Conservation (phyloP, 1,140 invertebrate genomes). For the Hyphantria cunea region DNA sequence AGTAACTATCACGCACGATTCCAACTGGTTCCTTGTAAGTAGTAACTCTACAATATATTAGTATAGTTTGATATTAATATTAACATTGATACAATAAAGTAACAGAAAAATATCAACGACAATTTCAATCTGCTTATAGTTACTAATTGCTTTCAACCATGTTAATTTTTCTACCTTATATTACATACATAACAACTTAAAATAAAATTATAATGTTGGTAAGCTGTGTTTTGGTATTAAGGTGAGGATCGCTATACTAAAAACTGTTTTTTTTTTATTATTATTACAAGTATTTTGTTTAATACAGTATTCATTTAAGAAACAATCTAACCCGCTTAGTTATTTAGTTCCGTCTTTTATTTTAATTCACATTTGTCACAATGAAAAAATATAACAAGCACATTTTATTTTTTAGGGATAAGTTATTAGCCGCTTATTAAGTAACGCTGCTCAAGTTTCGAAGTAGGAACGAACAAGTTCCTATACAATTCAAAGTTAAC, state of each 20-base stretch:
- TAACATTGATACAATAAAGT: conserved; percentile 68
- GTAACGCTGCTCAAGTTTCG: conserved; percentile 28
- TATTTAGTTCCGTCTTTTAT: too few relatives aligned
- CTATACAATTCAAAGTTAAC: conserved; percentile 9
- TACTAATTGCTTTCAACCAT: conserved; percentile 67
- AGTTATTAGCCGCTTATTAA: conserved; percentile 6
- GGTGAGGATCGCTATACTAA: conserved; percentile 76
- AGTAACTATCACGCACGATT: conserved; percentile 68
- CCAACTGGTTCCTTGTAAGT: conserved; percentile 55
- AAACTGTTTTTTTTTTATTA: conserved; percentile 17
- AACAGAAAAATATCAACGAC: conserved; percentile 73
- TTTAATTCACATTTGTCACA: too few relatives aligned
- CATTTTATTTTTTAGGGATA: too few relatives aligned
- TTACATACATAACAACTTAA: conserved; percentile 79
- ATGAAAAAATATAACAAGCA: too few relatives aligned
- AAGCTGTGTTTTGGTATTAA: conserved; percentile 81
- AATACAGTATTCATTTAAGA: conserved; percentile 32
- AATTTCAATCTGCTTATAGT: conserved; percentile 56
- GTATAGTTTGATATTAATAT: conserved; percentile 58
- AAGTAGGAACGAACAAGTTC: conserved; percentile 29
- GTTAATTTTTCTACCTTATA: conserved; percentile 68
- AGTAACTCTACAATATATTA: conserved; percentile 48
- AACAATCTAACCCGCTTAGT: conserved; percentile 3
- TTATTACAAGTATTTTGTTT: conserved; percentile 24
- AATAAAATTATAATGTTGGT: conserved; percentile 77